A percentile compares a stretch with the other conserved stretches of the same genome.
Conservation (phyloP, 2,113 vertebrate species). For the Pituophis catenifer region DNA sequence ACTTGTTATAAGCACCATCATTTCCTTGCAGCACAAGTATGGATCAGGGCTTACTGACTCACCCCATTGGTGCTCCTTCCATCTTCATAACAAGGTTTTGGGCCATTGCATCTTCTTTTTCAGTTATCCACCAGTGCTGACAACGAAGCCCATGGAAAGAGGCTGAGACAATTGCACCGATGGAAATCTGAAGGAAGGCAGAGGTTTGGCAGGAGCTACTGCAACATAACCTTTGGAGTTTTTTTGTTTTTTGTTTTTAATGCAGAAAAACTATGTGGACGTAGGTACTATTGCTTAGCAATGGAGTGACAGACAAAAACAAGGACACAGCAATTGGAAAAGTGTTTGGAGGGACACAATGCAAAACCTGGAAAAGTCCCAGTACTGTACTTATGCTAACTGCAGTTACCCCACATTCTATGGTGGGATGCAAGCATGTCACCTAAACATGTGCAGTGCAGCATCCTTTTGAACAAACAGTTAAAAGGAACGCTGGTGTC, state of each 20-base stretch:
- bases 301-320: not conserved
- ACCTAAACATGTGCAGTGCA: not conserved
- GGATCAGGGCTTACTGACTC: not conserved
- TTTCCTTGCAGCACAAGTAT: not conserved
- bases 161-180: not conserved
- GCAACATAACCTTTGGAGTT: not conserved
- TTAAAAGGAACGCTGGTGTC: not conserved
- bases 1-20: not conserved
- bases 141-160: not conserved
- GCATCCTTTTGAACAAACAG: not conserved
- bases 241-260: not conserved
- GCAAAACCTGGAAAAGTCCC: not conserved
- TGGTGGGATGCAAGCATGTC: not conserved
- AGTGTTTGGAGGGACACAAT: not conserved
- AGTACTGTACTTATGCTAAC: not conserved
- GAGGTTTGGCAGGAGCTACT: not conserved
- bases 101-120: not conserved
- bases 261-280: not conserved
- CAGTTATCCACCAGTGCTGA: not conserved
- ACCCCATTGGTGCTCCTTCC: not conserved
- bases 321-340: not conserved
- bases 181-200: not conserved
- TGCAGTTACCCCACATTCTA: not conserved
- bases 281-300: not conserved
- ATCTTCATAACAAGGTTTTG: not conserved